These are phyloP conservation scores for Pecten maximus DNA, from an alignment of 2,888 invertebrate genomes.

Conservation along the genomic window DNA sequence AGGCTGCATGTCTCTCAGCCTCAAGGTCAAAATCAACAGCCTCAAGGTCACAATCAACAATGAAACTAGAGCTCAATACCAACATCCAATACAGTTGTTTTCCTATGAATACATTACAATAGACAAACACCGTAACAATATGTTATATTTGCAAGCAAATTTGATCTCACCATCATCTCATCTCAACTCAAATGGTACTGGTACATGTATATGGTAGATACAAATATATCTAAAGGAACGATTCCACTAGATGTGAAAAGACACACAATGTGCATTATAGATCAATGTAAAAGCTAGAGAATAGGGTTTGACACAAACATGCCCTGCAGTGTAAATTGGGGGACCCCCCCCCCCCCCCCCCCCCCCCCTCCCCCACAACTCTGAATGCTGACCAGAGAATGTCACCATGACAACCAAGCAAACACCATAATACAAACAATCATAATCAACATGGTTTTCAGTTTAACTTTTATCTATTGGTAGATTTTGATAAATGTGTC, in stretches of 20 bases:
- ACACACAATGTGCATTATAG: neutral
- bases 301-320: too few species aligned
- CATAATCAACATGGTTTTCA: neutral
- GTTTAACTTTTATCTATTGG: neutral
- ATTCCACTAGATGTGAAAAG: neutral
- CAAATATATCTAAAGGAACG: too few species aligned
- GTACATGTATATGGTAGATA: too few species aligned
- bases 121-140: neutral
- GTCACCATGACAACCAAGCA: slow-evolving; percentile 9
- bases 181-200: too few species aligned
- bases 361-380: neutral
- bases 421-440: neutral
- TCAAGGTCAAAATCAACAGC: neutral
- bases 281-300: neutral
- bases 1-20: neutral
- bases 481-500: neutral
- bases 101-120: slow-evolving; percentile 1
- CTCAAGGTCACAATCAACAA: too few species aligned
- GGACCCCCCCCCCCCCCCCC: too few species aligned
- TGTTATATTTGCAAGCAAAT: neutral
- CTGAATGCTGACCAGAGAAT: neutral
- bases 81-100: neutral
- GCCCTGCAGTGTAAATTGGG: too few species aligned
- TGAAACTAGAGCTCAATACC: neutral
- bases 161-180: neutral